Evolutionary conservation across 2,113 vertebrate genomes (phyloP).

Genomic region (Tyto alba): DNA sequence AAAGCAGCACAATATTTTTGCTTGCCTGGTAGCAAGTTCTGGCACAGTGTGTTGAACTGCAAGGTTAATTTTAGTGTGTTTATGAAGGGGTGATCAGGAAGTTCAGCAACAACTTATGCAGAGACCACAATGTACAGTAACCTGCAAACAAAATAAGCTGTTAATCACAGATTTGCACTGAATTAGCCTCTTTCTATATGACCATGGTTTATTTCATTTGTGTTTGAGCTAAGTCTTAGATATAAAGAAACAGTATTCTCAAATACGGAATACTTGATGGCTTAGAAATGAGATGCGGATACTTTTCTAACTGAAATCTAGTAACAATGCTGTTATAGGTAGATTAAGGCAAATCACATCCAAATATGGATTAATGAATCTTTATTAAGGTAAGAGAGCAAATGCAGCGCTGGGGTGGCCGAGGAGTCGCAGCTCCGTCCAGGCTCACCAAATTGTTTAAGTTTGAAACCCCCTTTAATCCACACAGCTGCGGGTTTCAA

Average conservation of each 20-base stretch:
- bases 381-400: too few relatives aligned
- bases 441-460: too few relatives aligned
- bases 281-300: neutral
- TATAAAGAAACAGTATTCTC: neutral
- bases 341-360: too few relatives aligned
- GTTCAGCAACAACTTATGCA: neutral
- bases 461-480: too few relatives aligned
- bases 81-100: neutral
- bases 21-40: neutral
- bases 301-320: neutral
- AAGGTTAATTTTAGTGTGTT: neutral
- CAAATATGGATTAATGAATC: too few relatives aligned
- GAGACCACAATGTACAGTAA: neutral
- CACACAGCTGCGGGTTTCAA: too few relatives aligned
- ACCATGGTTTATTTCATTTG: neutral
- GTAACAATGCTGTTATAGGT: neutral
- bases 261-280: neutral
- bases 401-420: too few relatives aligned
- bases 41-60: neutral
- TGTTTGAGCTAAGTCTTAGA: neutral
- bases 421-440: too few relatives aligned
- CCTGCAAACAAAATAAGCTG: neutral
- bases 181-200: neutral
- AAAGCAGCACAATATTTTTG: neutral
- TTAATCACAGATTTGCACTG: neutral